Evolutionary conservation across 1,140 invertebrate species (phyloP).

Genomic region (Ips typographus): DNA sequence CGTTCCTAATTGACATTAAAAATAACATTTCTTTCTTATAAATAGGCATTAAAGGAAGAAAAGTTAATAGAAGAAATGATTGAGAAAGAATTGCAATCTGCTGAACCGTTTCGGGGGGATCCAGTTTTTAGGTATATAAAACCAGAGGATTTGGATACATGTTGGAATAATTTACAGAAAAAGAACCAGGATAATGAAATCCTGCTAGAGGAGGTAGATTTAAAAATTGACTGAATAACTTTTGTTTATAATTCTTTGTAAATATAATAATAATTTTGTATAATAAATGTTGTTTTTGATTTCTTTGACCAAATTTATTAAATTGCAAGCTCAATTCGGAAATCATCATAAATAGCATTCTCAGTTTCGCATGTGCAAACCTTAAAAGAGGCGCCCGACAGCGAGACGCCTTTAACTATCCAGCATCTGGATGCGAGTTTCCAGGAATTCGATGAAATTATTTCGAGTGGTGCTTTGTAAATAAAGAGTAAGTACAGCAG

Average conservation of each 20-base stretch:
- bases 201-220: no score
- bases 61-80: conserved; percentile 20
- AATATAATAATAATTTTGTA: not conserved
- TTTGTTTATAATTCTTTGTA: not conserved
- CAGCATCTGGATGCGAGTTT: no score
- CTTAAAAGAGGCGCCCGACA: no score
- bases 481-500: no score
- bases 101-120: not conserved
- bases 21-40: not conserved
- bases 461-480: no score
- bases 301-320: not conserved
- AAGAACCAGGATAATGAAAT: not conserved
- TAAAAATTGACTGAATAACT: not conserved
- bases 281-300: not conserved
- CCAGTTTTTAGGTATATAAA: conserved; percentile 8
- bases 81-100: conserved; percentile 15
- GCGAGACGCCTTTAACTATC: no score
- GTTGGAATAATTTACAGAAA: conserved; percentile 11
- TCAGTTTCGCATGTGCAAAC: no score
- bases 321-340: no score
- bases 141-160: conserved; percentile 7
- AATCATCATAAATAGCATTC: no score
- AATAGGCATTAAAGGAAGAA: conserved; percentile 14
- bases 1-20: not conserved
- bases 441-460: no score